Base-by-base conservation (phyloP, 2,888 invertebrate species). In the Petrolisthes cinctipes region DNA sequence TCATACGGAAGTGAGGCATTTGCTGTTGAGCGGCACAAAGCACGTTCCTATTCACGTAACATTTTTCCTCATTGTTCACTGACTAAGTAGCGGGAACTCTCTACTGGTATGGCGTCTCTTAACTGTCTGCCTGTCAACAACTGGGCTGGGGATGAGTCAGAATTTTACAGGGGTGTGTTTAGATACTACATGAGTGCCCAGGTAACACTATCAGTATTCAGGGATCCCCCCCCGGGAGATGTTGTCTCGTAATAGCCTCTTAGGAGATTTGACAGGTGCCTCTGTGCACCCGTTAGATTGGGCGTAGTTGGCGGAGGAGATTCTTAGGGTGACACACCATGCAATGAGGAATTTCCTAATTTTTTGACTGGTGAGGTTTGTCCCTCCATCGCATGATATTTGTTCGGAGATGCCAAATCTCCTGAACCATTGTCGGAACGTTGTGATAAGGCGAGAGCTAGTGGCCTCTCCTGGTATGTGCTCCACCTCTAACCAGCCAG, bases 291-390 rank as follows among this genome's bases (percentile, higher is more conserved):
- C 73, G 57, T 83, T 83, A 5, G 83, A 73, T 54, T 51, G 20
- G 11, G 83, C 61, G 73, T 83, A 82, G n/a, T 83, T 54, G 20
- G 73, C 23, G 5, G 75, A 83, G n/a, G 56, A 83, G 11, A 73
- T 5, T 20, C 73, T 9, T 5, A 68, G 0, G n/a, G 61, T 37
- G 71, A 20, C 66, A 1, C 83, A 7, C 83, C 54, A 71, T 51
- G 54, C 23, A 1, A 17, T 23, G 71, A 56, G 54, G 20, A 83
- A 73, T 6, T 5, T 51, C 4, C 11, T 9, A 11, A 9, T 53
- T 54, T 56, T 5, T 14, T 54, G 23, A 53, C 17, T 75, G 20
- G 7, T 23, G 20, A 83, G 83, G 23, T 83, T 83, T 11, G 75
- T 75, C 4, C 75, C 84, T 5, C 61, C 78, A 78, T 51, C 37